A percentile compares a stretch with the other conserved stretches of the same genome.
Evolutionary conservation across 2,113 vertebrate genomes (phyloP).

Genomic region (Pampusana beccarii): DNA sequence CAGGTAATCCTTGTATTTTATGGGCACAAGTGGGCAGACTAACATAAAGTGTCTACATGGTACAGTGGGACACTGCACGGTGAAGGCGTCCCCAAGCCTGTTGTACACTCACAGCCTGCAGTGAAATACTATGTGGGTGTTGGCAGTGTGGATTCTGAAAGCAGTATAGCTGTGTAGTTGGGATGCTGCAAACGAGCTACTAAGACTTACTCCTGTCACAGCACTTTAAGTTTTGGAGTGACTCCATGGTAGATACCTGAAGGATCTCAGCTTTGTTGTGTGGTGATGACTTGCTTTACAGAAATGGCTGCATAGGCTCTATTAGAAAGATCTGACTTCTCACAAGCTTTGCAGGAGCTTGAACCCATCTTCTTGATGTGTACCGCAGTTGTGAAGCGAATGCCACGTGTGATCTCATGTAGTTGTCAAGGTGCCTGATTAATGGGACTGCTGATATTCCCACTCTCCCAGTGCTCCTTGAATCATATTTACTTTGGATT

Average conservation of each 20-base stretch:
- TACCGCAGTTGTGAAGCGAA: not conserved
- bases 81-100: not conserved
- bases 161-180: not conserved
- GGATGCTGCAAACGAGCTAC: not conserved
- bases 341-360: not conserved
- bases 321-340: not conserved
- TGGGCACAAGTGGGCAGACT: not conserved
- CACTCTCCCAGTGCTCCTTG: not conserved
- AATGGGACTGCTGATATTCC: not conserved
- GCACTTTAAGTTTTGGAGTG: not conserved
- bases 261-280: not conserved
- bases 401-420: not conserved
- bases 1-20: not conserved
- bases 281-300: not conserved
- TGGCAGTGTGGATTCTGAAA: not conserved
- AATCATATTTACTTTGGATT: conserved; percentile 6
- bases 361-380: not conserved
- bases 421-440: not conserved
- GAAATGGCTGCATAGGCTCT: not conserved
- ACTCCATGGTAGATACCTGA: not conserved
- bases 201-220: not conserved
- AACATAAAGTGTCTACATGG: not conserved
- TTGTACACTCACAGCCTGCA: not conserved
- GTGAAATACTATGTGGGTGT: not conserved
- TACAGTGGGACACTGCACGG: not conserved